phyloP scores from a whole-genome alignment of 2,113 vertebrate species.

The Peromyscus maniculatus region DNA sequence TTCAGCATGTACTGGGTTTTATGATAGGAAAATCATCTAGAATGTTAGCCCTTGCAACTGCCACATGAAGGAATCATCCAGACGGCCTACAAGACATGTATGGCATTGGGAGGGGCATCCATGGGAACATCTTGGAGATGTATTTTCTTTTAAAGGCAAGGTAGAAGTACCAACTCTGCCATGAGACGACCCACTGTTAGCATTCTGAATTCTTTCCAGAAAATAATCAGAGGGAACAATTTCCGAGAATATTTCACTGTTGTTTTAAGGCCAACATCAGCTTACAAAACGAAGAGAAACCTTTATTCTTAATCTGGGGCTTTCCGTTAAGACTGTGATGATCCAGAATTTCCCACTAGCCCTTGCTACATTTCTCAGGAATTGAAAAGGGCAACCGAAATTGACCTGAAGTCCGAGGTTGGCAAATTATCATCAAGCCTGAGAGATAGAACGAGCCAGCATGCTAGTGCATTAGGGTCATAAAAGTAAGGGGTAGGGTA shows the following conservation, averaged over 20 bases:
- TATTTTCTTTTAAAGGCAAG: background rate
- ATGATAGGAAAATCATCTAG: background rate
- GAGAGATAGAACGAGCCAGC: background rate
- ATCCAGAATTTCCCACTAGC: conserved; percentile 62
- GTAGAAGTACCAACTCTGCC: background rate
- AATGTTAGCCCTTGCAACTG: background rate
- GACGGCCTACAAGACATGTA: background rate
- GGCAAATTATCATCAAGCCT: background rate
- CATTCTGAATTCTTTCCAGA: conserved; percentile 37
- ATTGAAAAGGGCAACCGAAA: conserved; percentile 73
- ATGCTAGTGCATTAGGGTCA: background rate
- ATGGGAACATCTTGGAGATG: background rate
- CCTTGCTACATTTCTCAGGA: conserved; percentile 63
- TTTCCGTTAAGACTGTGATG: conserved; percentile 67
- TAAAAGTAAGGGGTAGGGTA: background rate
- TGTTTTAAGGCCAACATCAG: conserved; percentile 49
- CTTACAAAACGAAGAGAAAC: conserved; percentile 55
- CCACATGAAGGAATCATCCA: background rate
- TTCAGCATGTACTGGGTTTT: background rate
- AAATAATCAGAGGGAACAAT: conserved; percentile 50
- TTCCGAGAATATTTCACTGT: conserved; percentile 58
- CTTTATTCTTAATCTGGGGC: conserved; percentile 58
- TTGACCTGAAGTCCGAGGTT: background rate
- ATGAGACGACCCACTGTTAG: background rate
- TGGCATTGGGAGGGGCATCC: background rate